phyloP scores from a whole-genome alignment of 2,797 vertebrate genomes.

The Mallotus villosus region DNA sequence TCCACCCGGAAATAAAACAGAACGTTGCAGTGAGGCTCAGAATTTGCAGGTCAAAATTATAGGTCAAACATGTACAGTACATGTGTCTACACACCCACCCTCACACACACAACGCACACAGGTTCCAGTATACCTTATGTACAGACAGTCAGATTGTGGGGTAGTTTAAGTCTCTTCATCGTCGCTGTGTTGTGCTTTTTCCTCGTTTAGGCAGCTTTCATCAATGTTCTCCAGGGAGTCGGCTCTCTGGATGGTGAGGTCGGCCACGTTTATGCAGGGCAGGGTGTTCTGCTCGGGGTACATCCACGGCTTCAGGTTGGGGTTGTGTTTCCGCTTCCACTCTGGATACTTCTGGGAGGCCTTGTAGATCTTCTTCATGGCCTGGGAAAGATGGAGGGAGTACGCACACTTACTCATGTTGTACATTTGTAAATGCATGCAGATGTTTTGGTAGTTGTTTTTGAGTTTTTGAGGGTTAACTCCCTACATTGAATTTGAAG shows the following conservation, averaged over 20 bases:
- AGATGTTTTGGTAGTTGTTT: background rate
- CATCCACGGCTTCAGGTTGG: conserved; percentile 81
- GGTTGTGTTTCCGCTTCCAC: conserved; percentile 83
- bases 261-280: conserved; percentile 69
- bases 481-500: too few relatives aligned
- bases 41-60: conserved; percentile 6
- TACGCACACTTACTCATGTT: background rate
- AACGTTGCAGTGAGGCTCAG: conserved; percentile 31
- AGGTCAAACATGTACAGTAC: conserved; percentile 18
- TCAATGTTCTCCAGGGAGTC: conserved; percentile 85
- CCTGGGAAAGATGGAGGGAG: conserved; percentile 56
- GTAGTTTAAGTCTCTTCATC: conserved; percentile 70
- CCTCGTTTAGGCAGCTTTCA: conserved; percentile 79
- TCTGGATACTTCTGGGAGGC: conserved; percentile 85
- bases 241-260: conserved; percentile 75
- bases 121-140: background rate
- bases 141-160: conserved; percentile 6
- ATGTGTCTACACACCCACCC: conserved; percentile 18
- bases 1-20: conserved; percentile 27
- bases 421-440: background rate
- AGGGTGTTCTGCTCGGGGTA: conserved; percentile 82
- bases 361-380: conserved; percentile 88
- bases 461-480: too few relatives aligned
- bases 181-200: conserved; percentile 74
- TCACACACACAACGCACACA: conserved; percentile 5